Conservation (phyloP, 2,113 vertebrate genomes). For the Burhinus bistriatus region DNA sequence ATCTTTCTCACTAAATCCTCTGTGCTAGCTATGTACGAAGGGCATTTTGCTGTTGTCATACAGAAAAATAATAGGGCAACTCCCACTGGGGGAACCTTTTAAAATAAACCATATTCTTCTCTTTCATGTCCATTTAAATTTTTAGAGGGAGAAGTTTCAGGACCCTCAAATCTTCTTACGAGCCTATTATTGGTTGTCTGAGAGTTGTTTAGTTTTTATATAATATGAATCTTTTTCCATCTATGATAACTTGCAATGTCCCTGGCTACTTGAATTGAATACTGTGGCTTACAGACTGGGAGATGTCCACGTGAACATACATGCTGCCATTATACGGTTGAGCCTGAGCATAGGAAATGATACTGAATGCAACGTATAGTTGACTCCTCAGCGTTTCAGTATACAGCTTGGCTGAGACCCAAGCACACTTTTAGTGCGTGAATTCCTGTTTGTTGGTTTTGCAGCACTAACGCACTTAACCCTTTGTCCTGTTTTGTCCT, state of each 20-base stretch:
- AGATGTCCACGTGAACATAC: fast-evolving
- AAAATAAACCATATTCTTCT: neutral
- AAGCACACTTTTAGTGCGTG: neutral
- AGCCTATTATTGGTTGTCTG: neutral
- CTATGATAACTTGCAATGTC: neutral
- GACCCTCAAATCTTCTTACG: neutral
- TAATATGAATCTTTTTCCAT: neutral
- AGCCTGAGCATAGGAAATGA: neutral
- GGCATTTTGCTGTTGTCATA: neutral
- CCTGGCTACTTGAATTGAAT: neutral
- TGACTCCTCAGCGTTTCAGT: neutral
- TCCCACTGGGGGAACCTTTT: neutral
- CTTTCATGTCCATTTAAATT: neutral
- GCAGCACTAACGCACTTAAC: neutral
- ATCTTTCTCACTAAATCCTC: neutral
- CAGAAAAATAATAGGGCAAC: neutral
- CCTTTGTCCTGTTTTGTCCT: neutral
- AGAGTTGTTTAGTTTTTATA: neutral
- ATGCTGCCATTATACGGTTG: neutral
- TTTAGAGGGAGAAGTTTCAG: neutral
- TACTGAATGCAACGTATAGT: fast-evolving
- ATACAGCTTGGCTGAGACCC: neutral
- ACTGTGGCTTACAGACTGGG: neutral
- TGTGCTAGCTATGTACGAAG: neutral
- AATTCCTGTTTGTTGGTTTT: neutral